These are phyloP conservation scores for Drosophila littoralis DNA, from an alignment of 1,140 invertebrate genomes.

Conservation along the genomic window DNA sequence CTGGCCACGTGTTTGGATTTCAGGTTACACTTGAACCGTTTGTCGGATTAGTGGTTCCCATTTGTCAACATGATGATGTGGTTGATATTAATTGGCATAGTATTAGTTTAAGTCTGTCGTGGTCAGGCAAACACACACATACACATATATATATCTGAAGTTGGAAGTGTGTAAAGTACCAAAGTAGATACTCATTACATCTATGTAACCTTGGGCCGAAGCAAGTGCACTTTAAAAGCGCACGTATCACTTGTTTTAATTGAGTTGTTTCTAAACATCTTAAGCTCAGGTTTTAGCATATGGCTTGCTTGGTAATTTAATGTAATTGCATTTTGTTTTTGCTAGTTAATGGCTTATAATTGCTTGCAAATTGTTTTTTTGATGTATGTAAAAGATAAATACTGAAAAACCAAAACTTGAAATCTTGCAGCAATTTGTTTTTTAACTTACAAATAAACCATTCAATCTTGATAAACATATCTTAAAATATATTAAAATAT, in stretches of 20 bases:
- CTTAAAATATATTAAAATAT: no score
- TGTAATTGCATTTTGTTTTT: constrained; percentile 2
- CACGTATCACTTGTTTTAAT: background rate
- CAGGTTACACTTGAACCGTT: constrained; percentile 58
- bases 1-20: constrained; percentile 73
- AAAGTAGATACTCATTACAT: constrained; percentile 3
- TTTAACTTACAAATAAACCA: no score
- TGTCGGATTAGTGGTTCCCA: constrained; percentile 69
- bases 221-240: constrained; percentile 7
- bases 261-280: background rate
- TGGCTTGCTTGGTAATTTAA: background rate
- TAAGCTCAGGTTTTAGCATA: background rate
- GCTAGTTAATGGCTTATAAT: constrained; percentile 10
- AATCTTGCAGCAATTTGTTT: background rate
- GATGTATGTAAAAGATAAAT: background rate
- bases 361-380: background rate
- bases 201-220: constrained; percentile 7
- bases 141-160: no score
- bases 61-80: constrained; percentile 75
- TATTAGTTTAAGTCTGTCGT: constrained; percentile 52
- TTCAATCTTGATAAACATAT: no score
- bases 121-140: constrained; percentile 11
- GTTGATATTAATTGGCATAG: constrained; percentile 71
- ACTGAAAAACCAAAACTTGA: background rate
- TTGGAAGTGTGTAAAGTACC: background rate